A percentile compares a stretch with the other conserved stretches of the same genome.
These are phyloP conservation scores for Hozukius guyotensis DNA, from an alignment of 2,797 vertebrate genomes.

Conservation along the genomic window DNA sequence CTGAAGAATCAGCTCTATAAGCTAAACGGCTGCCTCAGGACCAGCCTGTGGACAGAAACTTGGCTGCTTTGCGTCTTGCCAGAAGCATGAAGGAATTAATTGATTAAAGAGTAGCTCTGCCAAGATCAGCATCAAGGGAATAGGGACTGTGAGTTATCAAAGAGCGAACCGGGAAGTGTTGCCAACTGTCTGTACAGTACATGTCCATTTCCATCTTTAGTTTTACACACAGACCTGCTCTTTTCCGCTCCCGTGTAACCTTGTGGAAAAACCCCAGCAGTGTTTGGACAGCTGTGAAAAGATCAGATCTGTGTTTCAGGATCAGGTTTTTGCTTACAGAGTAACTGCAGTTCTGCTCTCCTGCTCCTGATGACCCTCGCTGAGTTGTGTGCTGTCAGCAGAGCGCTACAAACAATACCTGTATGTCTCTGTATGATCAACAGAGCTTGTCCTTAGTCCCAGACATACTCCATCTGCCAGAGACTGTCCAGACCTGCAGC, in stretches of 20 bases:
- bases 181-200: not conserved
- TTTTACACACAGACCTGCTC: not conserved
- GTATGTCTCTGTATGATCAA: not conserved
- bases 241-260: not conserved
- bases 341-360: not conserved
- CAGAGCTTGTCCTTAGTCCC: not conserved
- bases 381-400: constrained; percentile 8
- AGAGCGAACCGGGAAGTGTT: not conserved
- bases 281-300: constrained; percentile 31
- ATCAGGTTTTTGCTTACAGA: constrained; percentile 39
- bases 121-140: constrained; percentile 33
- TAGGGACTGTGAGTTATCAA: constrained; percentile 16
- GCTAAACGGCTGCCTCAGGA: constrained; percentile 52
- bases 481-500: constrained; percentile 1
- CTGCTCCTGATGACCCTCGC: not conserved
- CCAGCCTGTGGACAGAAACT: not conserved
- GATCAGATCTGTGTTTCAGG: constrained; percentile 12
- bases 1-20: not conserved
- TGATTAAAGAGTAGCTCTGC: constrained; percentile 62
- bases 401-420: constrained; percentile 3
- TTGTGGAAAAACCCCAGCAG: not conserved
- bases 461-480: constrained; percentile 22
- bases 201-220: not conserved
- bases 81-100: constrained; percentile 58
- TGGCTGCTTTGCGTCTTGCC: constrained; percentile 27